Evolutionary conservation across 2,113 vertebrate genomes (phyloP).

Genomic region (Micronycteris hirsuta): DNA sequence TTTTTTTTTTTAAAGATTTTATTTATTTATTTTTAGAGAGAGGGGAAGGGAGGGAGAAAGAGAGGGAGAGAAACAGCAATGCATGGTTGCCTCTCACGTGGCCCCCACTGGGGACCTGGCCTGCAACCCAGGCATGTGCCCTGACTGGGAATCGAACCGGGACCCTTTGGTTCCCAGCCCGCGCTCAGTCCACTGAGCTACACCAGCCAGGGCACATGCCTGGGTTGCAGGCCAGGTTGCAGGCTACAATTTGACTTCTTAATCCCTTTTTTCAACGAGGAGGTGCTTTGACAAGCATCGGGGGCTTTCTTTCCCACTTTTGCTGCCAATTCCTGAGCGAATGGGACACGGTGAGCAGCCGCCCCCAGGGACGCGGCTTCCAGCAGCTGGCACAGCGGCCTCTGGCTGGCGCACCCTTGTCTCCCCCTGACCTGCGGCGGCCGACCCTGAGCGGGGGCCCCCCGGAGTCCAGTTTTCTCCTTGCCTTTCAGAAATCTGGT

Average conservation of each 20-base stretch:
- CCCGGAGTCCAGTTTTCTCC: neutral
- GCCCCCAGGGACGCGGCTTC: neutral
- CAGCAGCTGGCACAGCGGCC: accelerated
- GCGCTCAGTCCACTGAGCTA: no score
- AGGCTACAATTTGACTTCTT: neutral
- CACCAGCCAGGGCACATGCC: no score
- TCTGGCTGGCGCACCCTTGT: neutral
- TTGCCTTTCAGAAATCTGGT: neutral
- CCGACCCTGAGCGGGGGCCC: neutral
- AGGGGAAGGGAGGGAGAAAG: no score
- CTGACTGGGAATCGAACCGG: no score
- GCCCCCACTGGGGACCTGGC: no score
- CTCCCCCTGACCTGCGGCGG: accelerated
- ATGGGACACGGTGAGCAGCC: neutral
- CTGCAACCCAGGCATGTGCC: no score
- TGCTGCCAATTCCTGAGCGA: neutral
- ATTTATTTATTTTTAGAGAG: no score
- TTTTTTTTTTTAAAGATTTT: no score
- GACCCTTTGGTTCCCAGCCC: no score
- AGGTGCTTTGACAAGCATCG: neutral
- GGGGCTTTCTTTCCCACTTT: neutral
- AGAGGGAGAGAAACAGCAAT: no score
- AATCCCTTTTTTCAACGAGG: neutral
- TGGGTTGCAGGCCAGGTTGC: no score
- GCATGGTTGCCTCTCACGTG: no score